Evolutionary conservation across 1,140 invertebrate genomes (phyloP), one percentile per base, ranked within the genome.

Genomic region (Augochlora pura): DNA sequence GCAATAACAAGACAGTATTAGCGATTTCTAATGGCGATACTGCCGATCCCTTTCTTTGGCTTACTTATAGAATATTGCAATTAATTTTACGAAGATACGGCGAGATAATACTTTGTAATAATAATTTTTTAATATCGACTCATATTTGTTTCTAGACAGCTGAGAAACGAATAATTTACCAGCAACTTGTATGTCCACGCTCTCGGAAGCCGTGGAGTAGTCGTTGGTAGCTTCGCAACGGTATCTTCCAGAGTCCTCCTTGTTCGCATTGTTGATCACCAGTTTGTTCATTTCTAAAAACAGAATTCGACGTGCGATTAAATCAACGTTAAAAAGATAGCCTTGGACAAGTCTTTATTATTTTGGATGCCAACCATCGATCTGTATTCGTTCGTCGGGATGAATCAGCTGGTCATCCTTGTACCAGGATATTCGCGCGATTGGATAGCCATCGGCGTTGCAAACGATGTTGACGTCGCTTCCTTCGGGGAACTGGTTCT

Each of bases 201-300:
- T 94, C 86, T 95, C 94, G 32, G 93, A 94, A 69, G 94, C 93
- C 39, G 93, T 94, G 38, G 94, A 95, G 89, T 95, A 96, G 0
- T 94, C 91, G 91, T 98, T 98, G 52, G 92, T 89, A 5, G 97
- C 97, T 85, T 96, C 95, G 89, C 97, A 98, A 59, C 94, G 94
- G 89, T 98, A 98, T 68, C 91, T 92, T 25, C 97, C 97, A 23
- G 96, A 94, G 89, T 98, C 97, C 32, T 93, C 94, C 25, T 92
- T 88, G 23, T 93, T 94, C 7, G 96, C 94, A 74, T 95, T 92
- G 14, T 90, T 90, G 69, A 98, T 95, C 0, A 94, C 93, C 77
- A 98, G 90, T 5, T 95, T 95, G 86, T 96, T 93, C 39, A 95
- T 94, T 73, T 96, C 95, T 95, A 90, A 25, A 90, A 91, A 76